Evolutionary conservation across 2,888 invertebrate genomes (phyloP).

Genomic region (Cyaniris semiargus): DNA sequence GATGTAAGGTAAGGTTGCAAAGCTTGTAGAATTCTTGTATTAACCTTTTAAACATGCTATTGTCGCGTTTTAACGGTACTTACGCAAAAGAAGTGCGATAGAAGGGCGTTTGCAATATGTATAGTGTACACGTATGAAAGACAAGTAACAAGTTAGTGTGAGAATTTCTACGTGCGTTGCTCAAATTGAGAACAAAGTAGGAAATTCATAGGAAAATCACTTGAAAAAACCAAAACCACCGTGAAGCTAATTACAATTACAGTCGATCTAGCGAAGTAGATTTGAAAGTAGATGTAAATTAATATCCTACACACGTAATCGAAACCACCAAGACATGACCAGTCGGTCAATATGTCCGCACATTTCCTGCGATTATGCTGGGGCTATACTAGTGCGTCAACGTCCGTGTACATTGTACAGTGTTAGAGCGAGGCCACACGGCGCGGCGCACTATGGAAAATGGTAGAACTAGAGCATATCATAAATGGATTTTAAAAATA

Average conservation of each 20-base stretch:
- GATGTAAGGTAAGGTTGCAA: background rate
- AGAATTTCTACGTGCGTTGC: too few species aligned
- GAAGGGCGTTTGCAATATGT: too few species aligned
- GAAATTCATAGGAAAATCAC: background rate
- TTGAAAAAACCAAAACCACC: background rate
- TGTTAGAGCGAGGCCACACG: background rate
- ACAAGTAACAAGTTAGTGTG: too few species aligned
- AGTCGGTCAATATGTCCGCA: slow-evolving; percentile 49
- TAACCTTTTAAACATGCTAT: background rate
- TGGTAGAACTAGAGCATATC: too few species aligned
- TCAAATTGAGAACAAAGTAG: background rate
- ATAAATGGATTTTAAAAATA: too few species aligned
- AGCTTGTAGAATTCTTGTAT: background rate
- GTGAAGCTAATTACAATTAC: background rate
- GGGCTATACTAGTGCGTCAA: background rate
- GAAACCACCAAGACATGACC: slow-evolving; percentile 43
- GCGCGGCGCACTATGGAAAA: too few species aligned
- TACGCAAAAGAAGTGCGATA: too few species aligned
- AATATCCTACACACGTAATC: slow-evolving; percentile 47
- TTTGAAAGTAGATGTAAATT: slow-evolving; percentile 43
- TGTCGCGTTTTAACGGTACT: background rate
- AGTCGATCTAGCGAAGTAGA: slow-evolving; percentile 10
- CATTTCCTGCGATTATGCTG: slow-evolving; percentile 47
- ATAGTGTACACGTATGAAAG: too few species aligned
- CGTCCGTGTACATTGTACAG: background rate